Percentiles rank a stretch among this genome's conserved stretches.
Conservation (phyloP, 2,113 vertebrate genomes). For the Sula dactylatra region DNA sequence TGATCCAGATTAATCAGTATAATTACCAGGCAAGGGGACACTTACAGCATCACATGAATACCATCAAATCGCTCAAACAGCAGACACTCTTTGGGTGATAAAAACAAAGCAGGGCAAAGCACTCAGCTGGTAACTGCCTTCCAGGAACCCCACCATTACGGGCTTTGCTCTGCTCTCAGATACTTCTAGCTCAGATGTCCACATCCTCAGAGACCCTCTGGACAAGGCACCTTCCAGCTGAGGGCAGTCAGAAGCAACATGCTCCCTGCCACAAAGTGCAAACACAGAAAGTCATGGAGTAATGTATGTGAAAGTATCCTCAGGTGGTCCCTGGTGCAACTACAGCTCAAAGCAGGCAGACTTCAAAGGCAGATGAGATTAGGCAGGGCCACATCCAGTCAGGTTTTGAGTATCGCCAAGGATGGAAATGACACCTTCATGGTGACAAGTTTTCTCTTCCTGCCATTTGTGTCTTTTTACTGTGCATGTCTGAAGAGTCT, state of each 20-base stretch:
- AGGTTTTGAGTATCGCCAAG: background rate
- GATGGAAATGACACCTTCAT: background rate
- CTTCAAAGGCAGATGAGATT: background rate
- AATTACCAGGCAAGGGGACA: slow-evolving; percentile 52
- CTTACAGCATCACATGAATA: slow-evolving; percentile 8
- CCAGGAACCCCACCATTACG: background rate
- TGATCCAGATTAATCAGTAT: slow-evolving; percentile 46
- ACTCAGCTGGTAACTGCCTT: background rate
- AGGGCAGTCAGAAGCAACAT: background rate
- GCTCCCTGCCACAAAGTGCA: background rate
- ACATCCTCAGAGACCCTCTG: background rate
- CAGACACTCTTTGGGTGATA: background rate
- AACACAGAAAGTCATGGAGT: background rate
- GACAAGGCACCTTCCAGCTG: background rate
- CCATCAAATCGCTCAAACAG: background rate
- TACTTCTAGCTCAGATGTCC: background rate
- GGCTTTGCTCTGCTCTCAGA: background rate
- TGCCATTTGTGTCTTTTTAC: background rate
- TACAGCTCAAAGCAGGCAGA: background rate
- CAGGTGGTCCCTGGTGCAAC: background rate
- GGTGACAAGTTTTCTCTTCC: background rate
- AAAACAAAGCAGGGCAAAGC: slow-evolving; percentile 18
- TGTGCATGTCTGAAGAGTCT: background rate
- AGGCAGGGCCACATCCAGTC: background rate
- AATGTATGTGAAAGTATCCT: background rate